phyloP scores from a whole-genome alignment of 2,113 vertebrate species.

The Rutilus rutilus region DNA sequence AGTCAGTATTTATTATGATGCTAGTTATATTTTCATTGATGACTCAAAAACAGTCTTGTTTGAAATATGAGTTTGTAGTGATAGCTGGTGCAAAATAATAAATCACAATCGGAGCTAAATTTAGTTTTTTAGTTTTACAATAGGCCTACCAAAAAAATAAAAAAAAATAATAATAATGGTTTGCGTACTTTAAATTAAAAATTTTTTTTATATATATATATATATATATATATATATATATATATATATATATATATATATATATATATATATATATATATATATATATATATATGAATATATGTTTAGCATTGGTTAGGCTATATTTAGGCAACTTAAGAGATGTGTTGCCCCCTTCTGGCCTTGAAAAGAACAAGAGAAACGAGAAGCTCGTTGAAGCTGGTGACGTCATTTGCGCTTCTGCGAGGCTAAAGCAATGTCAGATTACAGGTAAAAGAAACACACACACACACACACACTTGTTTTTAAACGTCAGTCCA shows the following conservation, averaged over 20 bases:
- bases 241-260: no score
- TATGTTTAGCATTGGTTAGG: background rate
- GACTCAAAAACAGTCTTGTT: background rate
- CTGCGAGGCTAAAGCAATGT: background rate
- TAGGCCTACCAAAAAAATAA: background rate
- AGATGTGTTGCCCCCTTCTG: slow-evolving; percentile 62
- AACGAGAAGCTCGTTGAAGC: background rate
- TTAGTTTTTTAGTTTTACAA: background rate
- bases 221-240: no score
- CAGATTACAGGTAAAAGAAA: background rate
- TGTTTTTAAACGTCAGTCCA: background rate
- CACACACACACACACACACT: no score
- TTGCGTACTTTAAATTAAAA: no score
- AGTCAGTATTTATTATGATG: background rate
- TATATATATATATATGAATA: no score
- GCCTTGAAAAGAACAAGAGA: slow-evolving; percentile 34
- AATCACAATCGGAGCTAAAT: background rate
- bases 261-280: no score
- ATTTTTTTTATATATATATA: no score
- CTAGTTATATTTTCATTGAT: background rate
- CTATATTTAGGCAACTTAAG: slow-evolving; percentile 29
- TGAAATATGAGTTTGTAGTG: background rate
- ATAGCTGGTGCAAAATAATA: background rate
- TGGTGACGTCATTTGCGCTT: background rate
- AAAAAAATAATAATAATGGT: no score